Conservation (phyloP, 2,888 invertebrate genomes). For the Apodemia zela region DNA sequence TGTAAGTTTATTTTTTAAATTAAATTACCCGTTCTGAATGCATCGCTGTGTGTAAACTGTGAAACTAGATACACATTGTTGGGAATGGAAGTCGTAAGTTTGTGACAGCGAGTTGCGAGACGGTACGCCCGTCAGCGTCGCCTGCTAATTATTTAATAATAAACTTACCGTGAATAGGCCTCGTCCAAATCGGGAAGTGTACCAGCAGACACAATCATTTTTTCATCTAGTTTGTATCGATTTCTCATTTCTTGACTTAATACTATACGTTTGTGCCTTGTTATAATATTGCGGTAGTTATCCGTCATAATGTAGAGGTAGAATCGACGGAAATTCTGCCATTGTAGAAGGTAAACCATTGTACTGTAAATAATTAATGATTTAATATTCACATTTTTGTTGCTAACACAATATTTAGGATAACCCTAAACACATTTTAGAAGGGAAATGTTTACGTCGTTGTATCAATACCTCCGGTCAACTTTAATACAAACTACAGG, state of each 20-base stretch:
- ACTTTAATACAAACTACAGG: no score
- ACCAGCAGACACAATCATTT: constrained; percentile 91
- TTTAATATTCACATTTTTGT: neutral
- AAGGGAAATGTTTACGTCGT: no score
- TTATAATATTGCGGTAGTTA: constrained; percentile 92
- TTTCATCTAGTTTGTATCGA: constrained; percentile 86
- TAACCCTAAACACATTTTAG: no score
- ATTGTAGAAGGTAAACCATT: constrained; percentile 89
- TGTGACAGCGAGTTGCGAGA: no score
- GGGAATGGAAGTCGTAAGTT: no score
- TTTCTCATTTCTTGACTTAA: constrained; percentile 87
- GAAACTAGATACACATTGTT: no score
- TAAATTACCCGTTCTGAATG: no score
- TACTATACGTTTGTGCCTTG: constrained; percentile 89
- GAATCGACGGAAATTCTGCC: constrained; percentile 93
- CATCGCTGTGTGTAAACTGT: no score
- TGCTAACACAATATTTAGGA: no score
- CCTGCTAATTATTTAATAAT: neutral
- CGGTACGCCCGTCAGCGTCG: no score
- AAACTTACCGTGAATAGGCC: constrained; percentile 86
- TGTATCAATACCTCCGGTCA: no score
- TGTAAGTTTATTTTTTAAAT: no score
- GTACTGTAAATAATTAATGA: constrained; percentile 80
- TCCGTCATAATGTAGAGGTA: constrained; percentile 97
- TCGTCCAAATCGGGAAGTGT: constrained; percentile 94